Percentiles rank a stretch among this genome's conserved stretches.
These are phyloP conservation scores for Heliconius ismenius DNA, from an alignment of 2,888 invertebrate species.

Conservation along the genomic window DNA sequence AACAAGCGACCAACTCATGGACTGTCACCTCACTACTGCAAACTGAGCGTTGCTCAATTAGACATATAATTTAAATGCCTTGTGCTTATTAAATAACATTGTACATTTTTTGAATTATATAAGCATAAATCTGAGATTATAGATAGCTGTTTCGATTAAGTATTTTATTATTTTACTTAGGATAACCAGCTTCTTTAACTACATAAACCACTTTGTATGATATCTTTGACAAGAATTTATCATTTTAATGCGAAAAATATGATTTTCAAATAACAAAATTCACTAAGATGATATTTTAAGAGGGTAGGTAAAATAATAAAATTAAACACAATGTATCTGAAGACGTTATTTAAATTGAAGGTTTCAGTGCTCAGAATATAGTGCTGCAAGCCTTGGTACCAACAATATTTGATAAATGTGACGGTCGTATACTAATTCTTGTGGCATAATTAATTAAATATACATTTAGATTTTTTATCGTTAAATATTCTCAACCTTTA, in stretches of 20 bases:
- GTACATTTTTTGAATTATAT: conserved; percentile 4
- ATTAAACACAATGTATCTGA: neutral
- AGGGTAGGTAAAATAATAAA: neutral
- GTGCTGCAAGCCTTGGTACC: neutral
- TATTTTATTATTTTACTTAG: neutral
- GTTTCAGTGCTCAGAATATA: neutral
- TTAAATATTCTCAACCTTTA: neutral
- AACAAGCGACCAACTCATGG: conserved; percentile 13
- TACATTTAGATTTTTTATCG: neutral
- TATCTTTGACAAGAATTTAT: neutral
- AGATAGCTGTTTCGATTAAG: too few species aligned
- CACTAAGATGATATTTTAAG: neutral
- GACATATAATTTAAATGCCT: conserved; percentile 15
- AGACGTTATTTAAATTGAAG: neutral
- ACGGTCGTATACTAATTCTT: neutral
- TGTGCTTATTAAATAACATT: conserved; percentile 7
- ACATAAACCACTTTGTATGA: neutral
- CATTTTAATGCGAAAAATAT: neutral
- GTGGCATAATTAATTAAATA: neutral
- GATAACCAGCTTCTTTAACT: neutral
- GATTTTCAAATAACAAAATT: neutral
- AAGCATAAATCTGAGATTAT: neutral
- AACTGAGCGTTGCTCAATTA: neutral
- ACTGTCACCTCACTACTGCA: conserved; percentile 12
- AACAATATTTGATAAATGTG: neutral